Base-by-base conservation (phyloP, 2,113 vertebrate species). In the Sapajus apella region DNA sequence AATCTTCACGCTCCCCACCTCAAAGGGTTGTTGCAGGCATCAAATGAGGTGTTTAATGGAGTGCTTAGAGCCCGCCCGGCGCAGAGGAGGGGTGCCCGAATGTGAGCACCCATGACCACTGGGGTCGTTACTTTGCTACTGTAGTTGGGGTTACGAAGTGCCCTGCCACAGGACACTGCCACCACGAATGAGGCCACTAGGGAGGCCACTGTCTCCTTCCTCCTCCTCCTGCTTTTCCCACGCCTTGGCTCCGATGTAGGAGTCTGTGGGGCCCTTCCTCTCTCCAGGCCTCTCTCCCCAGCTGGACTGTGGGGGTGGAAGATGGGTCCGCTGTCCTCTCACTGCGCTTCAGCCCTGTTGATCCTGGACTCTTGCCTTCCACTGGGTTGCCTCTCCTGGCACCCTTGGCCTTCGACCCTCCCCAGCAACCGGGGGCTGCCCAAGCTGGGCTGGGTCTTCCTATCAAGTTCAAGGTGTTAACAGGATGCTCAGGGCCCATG, bases 51-150 rank as follows among this genome's bases (percentile, higher is more conserved):
- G 20, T 4, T 17, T 6, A 1, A 0, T 0, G 50, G 66, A 47
- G 10, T 4, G 14, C 20, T 35, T 0, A 3, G 64, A 27, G 32
- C 32, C 1, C 2, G 0, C 1, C 43, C 27, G 87, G 75, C 1
- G 0, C 12, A 6, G 45, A 13, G 72, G 11, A 3, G 1, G 27
- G 61, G 21, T 17, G 14, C 10, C 20, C 21, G 75, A 6, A 32
- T 0, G 1, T 76, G 0, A 18, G 47, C 45, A 8, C 13, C 25
- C 8, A 0, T 0, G 45, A 6, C 11, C 2, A 0, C 0, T 23
- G 6, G 30, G 9, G 58, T 3, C 0, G 14, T 25, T 47, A 1
- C 61, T 13, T 30, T 50, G 64, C 8, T 9, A 5, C 25, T 1
- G 4, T 40, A 2, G 23, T 66, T 23, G 9, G 11, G 56, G 32